A percentile compares a stretch with the other conserved stretches of the same genome.
Evolutionary conservation across 1,140 invertebrate species (phyloP).

Genomic region (Gryon sp.): DNA sequence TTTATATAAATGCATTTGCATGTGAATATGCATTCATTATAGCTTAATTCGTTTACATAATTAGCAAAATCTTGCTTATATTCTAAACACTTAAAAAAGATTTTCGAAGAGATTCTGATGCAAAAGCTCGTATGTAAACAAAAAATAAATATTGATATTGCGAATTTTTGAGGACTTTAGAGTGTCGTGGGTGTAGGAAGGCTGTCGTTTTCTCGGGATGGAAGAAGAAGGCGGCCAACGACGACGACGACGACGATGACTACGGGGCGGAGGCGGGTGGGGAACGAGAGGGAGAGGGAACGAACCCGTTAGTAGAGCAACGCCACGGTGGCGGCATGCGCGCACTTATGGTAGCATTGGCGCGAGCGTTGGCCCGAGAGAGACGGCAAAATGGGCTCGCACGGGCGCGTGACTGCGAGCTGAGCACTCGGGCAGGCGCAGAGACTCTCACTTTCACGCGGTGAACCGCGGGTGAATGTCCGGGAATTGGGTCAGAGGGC

Average conservation of each 20-base stretch:
- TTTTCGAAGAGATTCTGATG: too few relatives aligned
- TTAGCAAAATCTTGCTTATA: too few relatives aligned
- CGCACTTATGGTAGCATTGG: constrained; percentile 63
- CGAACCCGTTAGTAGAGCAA: constrained; percentile 78
- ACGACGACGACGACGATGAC: too few relatives aligned
- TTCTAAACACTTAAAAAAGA: too few relatives aligned
- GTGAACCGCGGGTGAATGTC: constrained; percentile 80
- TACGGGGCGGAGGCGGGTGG: constrained; percentile 30
- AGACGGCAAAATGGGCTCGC: constrained; percentile 40
- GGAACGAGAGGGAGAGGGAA: constrained; percentile 55
- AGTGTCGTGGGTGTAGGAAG: constrained; percentile 32
- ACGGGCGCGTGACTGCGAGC: constrained; percentile 60
- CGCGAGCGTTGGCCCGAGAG: constrained; percentile 49
- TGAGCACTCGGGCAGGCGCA: constrained; percentile 64
- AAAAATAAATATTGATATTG: background rate
- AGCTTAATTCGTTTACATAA: too few relatives aligned
- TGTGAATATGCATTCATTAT: too few relatives aligned
- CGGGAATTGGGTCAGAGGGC: constrained; percentile 80
- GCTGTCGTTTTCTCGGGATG: constrained; percentile 11
- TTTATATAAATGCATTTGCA: too few relatives aligned
- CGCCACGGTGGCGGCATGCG: constrained; percentile 56
- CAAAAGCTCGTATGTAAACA: background rate
- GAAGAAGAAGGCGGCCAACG: constrained; percentile 50
- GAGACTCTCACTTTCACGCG: constrained; percentile 80
- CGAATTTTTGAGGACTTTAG: background rate